phyloP scores from a whole-genome alignment of 64 coral and sea anemone genomes.

The Acropora tenuis region DNA sequence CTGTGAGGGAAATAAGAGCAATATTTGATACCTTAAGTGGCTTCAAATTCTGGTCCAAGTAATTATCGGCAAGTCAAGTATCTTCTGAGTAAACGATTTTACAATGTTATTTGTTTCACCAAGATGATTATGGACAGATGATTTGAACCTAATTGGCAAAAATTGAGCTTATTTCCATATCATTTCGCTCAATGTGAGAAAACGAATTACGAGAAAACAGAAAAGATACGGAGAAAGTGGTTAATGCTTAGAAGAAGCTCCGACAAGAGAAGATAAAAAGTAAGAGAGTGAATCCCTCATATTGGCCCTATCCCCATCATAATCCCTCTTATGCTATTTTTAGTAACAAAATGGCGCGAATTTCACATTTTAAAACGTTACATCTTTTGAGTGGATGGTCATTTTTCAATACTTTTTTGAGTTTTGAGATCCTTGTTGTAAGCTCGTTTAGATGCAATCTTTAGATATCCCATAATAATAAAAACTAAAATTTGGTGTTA shows the following conservation, averaged over 20 bases:
- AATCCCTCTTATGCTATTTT: too few species aligned
- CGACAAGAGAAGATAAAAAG: neutral
- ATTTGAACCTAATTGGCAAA: constrained; percentile 5
- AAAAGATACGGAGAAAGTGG: neutral
- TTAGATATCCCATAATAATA: too few species aligned
- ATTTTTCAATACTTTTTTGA: too few species aligned
- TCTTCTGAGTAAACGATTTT: constrained; percentile 17
- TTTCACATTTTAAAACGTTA: too few species aligned
- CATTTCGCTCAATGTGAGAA: constrained; percentile 18
- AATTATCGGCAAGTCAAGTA: constrained; percentile 15
- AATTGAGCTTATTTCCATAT: constrained; percentile 5
- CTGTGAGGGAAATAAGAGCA: neutral
- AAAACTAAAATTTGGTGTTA: too few species aligned
- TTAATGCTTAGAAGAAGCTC: neutral
- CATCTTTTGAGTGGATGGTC: too few species aligned
- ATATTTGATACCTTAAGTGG: constrained; percentile 7
- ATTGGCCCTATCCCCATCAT: too few species aligned
- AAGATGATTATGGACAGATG: constrained; percentile 7
- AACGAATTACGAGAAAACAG: neutral
- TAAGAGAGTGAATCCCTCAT: too few species aligned
- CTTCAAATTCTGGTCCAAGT: neutral
- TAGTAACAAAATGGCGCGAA: too few species aligned
- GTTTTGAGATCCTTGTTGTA: too few species aligned
- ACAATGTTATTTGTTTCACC: constrained; percentile 12
- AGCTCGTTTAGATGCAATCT: too few species aligned